Base-by-base conservation (phyloP, 2,113 vertebrate species). In the Cryptotis parvus region DNA sequence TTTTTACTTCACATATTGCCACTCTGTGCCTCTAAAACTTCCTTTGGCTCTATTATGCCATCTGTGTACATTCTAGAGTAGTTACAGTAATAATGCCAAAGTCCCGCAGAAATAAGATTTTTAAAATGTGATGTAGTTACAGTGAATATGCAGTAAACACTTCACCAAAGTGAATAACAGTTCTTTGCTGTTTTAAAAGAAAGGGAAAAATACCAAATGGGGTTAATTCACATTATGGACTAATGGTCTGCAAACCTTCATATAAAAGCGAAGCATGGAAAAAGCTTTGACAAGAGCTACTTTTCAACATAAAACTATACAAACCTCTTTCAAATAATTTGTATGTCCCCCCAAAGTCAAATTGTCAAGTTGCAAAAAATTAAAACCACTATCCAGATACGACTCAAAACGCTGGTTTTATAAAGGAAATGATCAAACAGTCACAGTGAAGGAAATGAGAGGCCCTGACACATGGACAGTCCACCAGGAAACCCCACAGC, bases 181-280 rank as follows among this genome's bases (percentile, higher is more conserved):
- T 93, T 77, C 79, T 94, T 96, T 84, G 87, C 77, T 88, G 76
- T 96, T 96, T 94, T 94, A 94, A 95, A 95, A 92, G 61, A 84
- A 93, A 87, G 89, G 61, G 49, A 82, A 95, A 96, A 95, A 89
- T 93, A 95, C 89, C 96, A 95, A 96, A 96, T 95, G 81, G 94
- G 95, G 95, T 96, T 96, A 96, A 96, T 96, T 95, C 94, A 95
- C 89, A 82, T 97, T 95, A 96, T 39, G 84, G 96, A 94, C 96
- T 95, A 95, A 96, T 95, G 90, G 94, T 43, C 96, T 91, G 20
- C 90, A 96, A 94, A 95, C 90, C 81, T 94, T 95, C 27, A 0
- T 91, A 89, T 97, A 90, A 96, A 97, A 96, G 96, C 89, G 79
- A 92, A 92, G 84, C 72, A 81, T 90, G 75, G 83, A 91, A 95